These are phyloP conservation scores for Drepana falcataria DNA, from an alignment of 2,888 invertebrate species.

Conservation along the genomic window DNA sequence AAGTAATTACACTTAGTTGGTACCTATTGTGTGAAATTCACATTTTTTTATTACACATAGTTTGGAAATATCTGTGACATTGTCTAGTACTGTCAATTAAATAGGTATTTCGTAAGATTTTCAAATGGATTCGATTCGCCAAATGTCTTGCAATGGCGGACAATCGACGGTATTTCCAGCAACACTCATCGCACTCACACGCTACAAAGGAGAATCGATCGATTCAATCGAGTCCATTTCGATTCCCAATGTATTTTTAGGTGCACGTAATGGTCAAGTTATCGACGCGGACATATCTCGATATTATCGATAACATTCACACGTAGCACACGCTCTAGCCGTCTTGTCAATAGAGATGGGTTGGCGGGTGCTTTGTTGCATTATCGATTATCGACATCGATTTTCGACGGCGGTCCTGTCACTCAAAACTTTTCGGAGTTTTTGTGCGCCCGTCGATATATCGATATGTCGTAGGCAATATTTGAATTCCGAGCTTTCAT, in stretches of 20 bases:
- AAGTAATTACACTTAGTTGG: not conserved
- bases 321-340: conserved; percentile 73
- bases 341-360: conserved; percentile 67
- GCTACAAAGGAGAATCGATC: conserved; percentile 22
- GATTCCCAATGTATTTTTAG: conserved; percentile 51
- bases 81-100: not conserved
- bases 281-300: conserved; percentile 66
- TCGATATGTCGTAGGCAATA: conserved; percentile 43
- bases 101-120: not conserved
- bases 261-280: conserved; percentile 65
- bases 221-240: conserved; percentile 51
- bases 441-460: conserved; percentile 60
- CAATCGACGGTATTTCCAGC: conserved; percentile 9
- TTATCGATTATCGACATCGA: conserved; percentile 70
- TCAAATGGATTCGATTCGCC: not conserved
- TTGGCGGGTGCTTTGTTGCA: conserved; percentile 68
- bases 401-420: conserved; percentile 75
- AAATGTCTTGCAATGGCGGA: conserved; percentile 1
- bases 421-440: conserved; percentile 68
- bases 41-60: not conserved
- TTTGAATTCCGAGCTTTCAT: conserved; percentile 7
- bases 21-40: not conserved
- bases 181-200: conserved; percentile 12
- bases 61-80: conserved; percentile 3
- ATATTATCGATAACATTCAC: conserved; percentile 75